A percentile compares a stretch with the other conserved stretches of the same genome.
phyloP scores from a whole-genome alignment of 2,888 invertebrate genomes.

The Chymomyza fuscimana region DNA sequence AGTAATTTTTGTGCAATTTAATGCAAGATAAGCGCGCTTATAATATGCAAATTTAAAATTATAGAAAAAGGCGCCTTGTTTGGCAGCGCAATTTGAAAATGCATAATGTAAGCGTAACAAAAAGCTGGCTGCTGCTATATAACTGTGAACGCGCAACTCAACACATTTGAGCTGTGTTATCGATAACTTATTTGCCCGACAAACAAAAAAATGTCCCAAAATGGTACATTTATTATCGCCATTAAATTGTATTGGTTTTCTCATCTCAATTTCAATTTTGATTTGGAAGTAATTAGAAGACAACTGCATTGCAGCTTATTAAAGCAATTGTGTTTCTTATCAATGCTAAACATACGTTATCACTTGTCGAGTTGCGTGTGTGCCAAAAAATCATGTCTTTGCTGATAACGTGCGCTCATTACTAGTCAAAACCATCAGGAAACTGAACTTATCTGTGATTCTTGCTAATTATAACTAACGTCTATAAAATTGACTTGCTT shows the following conservation, averaged over 20 bases:
- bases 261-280: background rate
- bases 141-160: background rate
- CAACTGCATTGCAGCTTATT: background rate
- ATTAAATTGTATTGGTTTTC: background rate
- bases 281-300: background rate
- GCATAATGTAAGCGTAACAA: background rate
- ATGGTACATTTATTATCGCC: background rate
- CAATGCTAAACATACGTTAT: background rate
- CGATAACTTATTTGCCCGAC: background rate
- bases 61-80: constrained; percentile 28
- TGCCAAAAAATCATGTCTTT: background rate
- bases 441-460: background rate
- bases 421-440: background rate
- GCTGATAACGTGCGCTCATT: background rate
- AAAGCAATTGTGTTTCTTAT: background rate
- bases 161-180: background rate
- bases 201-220: background rate
- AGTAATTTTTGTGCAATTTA: constrained; percentile 29
- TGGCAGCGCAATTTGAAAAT: constrained; percentile 3
- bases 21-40: constrained; percentile 15
- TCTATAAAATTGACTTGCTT: background rate
- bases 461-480: background rate
- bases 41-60: constrained; percentile 16
- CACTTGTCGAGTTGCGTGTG: background rate
- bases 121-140: background rate